These are phyloP conservation scores for Drosophila arawakana DNA, from an alignment of 1,140 invertebrate species.

Conservation along the genomic window DNA sequence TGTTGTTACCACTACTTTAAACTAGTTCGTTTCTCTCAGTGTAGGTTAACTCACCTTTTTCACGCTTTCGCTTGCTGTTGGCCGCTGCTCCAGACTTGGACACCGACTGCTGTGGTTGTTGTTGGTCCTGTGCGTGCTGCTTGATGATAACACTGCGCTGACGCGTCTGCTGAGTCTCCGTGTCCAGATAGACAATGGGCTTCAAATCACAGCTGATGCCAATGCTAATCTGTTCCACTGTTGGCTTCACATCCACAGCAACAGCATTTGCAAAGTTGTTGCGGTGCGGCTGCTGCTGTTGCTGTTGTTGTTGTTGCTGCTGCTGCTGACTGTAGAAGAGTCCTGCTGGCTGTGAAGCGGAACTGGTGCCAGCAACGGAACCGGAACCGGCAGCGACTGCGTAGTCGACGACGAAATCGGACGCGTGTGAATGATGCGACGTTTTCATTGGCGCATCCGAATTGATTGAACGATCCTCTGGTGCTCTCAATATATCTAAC, in stretches of 20 bases:
- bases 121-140: constrained; percentile 19
- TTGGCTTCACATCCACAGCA: constrained; percentile 46
- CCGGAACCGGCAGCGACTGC: constrained; percentile 62
- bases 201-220: constrained; percentile 63
- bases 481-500: constrained; percentile 31
- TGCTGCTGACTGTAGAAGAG: constrained; percentile 24
- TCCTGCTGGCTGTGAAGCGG: constrained; percentile 23
- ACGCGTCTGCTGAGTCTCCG: constrained; percentile 41
- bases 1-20: no score
- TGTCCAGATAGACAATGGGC: constrained; percentile 47
- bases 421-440: constrained; percentile 68
- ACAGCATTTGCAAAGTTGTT: constrained; percentile 33
- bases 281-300: background rate
- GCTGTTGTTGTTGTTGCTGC: constrained; percentile 16
- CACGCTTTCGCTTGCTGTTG: constrained; percentile 68
- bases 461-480: constrained; percentile 50
- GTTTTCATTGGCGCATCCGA: constrained; percentile 80
- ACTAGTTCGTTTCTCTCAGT: no score
- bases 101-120: constrained; percentile 17
- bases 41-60: constrained; percentile 59
- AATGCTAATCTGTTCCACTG: constrained; percentile 46
- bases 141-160: constrained; percentile 48
- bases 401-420: constrained; percentile 77
- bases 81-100: constrained; percentile 33
- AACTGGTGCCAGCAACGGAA: constrained; percentile 31